phyloP scores from a whole-genome alignment of 2,113 vertebrate species.

The Hippocampus comes region DNA sequence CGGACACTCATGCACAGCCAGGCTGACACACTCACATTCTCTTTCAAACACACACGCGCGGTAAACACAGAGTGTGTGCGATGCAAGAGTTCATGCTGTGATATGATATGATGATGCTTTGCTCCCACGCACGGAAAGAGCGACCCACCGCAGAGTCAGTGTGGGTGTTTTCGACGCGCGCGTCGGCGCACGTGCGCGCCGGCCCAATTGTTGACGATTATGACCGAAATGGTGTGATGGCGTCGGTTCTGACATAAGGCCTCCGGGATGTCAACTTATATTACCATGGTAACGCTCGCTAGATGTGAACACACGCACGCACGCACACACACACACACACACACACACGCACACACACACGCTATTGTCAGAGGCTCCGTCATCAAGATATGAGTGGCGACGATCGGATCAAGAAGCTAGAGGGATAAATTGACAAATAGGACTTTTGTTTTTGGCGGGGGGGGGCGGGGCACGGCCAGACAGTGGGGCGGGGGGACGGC shows the following conservation, averaged over 20 bases:
- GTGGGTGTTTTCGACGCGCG: conserved; percentile 34
- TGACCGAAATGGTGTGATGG: neutral
- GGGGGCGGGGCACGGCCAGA: too few relatives aligned
- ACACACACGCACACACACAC: conserved; percentile 1
- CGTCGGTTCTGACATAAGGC: neutral
- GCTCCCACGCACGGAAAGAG: conserved; percentile 57
- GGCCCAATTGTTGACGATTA: neutral
- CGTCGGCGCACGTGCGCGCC: neutral
- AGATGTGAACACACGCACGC: neutral
- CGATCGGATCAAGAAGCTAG: too few relatives aligned
- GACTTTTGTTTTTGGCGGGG: too few relatives aligned
- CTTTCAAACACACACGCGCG: too few relatives aligned
- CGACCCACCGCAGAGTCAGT: conserved; percentile 31
- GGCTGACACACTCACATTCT: too few relatives aligned
- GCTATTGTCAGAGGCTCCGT: too few relatives aligned
- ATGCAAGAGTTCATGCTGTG: conserved; percentile 31
- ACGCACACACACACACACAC: conserved; percentile 11
- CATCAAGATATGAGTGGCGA: too few relatives aligned
- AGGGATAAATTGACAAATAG: too few relatives aligned
- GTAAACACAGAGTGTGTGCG: conserved; percentile 1
- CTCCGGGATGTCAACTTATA: neutral
- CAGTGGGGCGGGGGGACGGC: too few relatives aligned
- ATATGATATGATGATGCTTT: conserved; percentile 49
- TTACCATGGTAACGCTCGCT: neutral
- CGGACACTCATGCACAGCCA: too few relatives aligned